These are phyloP conservation scores for Papilio elwesi DNA, from an alignment of 2,888 invertebrate species.

Conservation along the genomic window DNA sequence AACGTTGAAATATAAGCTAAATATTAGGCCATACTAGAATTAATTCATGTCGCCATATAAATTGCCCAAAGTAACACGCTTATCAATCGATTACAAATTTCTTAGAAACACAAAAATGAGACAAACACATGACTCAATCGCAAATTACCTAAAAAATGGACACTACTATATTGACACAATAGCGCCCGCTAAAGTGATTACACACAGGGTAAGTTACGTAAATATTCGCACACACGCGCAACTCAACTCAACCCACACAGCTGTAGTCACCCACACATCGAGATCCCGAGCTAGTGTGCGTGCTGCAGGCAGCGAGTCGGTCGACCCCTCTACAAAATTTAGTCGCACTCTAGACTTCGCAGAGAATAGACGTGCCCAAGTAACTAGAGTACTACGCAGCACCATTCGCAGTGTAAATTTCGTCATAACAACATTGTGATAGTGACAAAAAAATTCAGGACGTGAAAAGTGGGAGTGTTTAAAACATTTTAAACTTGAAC, in stretches of 20 bases:
- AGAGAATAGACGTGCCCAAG: constrained; percentile 68
- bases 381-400: constrained; percentile 62
- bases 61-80: constrained; percentile 55
- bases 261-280: constrained; percentile 44
- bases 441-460: constrained; percentile 73
- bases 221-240: constrained; percentile 53
- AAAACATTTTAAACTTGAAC: constrained; percentile 59
- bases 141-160: constrained; percentile 76
- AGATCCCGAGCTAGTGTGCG: constrained; percentile 58
- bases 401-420: constrained; percentile 76
- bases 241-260: constrained; percentile 66
- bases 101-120: constrained; percentile 60
- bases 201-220: constrained; percentile 78
- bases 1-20: constrained; percentile 34
- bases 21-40: constrained; percentile 44
- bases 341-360: constrained; percentile 75
- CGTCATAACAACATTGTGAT: constrained; percentile 81
- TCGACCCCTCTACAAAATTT: constrained; percentile 81
- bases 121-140: constrained; percentile 80
- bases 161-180: constrained; percentile 75
- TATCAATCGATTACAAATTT: constrained; percentile 65
- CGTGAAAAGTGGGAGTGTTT: constrained; percentile 79
- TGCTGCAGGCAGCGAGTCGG: constrained; percentile 70
- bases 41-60: constrained; percentile 57
- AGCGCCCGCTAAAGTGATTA: constrained; percentile 71